Evolutionary conservation across 2,888 invertebrate genomes (phyloP).

Genomic region (Melolontha melolontha): DNA sequence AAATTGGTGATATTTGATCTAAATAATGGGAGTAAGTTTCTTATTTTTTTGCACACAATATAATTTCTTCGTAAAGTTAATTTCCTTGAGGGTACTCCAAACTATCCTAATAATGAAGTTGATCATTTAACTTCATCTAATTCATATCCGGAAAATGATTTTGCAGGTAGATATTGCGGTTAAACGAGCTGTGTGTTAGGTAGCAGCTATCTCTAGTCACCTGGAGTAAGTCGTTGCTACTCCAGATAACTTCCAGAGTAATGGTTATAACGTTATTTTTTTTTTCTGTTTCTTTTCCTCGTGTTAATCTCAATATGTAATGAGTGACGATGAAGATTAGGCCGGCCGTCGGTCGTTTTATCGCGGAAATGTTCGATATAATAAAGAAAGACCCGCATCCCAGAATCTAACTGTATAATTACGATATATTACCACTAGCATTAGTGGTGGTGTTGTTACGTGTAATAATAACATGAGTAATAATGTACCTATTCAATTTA

Average conservation of each 20-base stretch:
- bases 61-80: slow-evolving; percentile 3
- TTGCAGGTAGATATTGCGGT: slow-evolving; percentile 5
- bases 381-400: slow-evolving; percentile 17
- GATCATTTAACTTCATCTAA: slow-evolving; percentile 29
- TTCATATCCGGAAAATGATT: slow-evolving; percentile 30
- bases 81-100: slow-evolving; percentile 4
- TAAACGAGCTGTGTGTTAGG: slow-evolving; percentile 10
- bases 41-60: too few relatives aligned
- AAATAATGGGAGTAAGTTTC: too few relatives aligned
- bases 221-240: background rate
- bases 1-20: too few relatives aligned
- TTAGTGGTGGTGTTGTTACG: slow-evolving; percentile 9
- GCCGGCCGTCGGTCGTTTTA: slow-evolving; percentile 1
- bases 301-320: slow-evolving; percentile 5
- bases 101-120: slow-evolving; percentile 19
- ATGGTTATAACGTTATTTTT: background rate
- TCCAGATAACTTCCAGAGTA: slow-evolving; percentile 1
- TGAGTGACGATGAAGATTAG: slow-evolving; percentile 11
- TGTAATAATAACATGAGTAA: slow-evolving; percentile 17
- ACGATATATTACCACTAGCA: slow-evolving; percentile 16
- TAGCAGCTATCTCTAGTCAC: background rate
- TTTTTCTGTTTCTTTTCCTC: background rate
- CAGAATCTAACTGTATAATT: slow-evolving; percentile 26
- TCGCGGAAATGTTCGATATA: slow-evolving; percentile 21
- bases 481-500: slow-evolving; percentile 11